A percentile compares a stretch with the other conserved stretches of the same genome.
phyloP scores from a whole-genome alignment of 2,888 invertebrate genomes.

The Dromius quadrimaculatus region DNA sequence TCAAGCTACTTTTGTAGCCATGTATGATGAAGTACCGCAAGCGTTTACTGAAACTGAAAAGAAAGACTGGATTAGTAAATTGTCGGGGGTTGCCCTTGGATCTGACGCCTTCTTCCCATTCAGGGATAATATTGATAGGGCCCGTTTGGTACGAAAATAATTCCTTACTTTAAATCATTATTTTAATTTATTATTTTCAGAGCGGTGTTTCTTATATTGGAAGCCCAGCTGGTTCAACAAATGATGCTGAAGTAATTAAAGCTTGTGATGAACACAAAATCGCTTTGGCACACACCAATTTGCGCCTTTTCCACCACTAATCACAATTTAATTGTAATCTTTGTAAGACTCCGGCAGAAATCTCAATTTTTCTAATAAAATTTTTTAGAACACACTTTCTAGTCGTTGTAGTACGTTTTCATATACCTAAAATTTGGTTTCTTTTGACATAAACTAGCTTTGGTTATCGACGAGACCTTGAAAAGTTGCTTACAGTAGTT shows the following conservation, averaged over 20 bases:
- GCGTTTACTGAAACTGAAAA: conserved; percentile 77
- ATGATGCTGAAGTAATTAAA: conserved; percentile 88
- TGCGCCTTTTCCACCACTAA: conserved; percentile 95
- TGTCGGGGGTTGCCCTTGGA: conserved; percentile 85
- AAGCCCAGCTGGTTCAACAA: conserved; percentile 94
- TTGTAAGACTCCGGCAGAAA: no score
- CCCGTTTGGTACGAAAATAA: conserved; percentile 77
- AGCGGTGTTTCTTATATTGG: conserved; percentile 94
- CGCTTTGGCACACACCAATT: conserved; percentile 87
- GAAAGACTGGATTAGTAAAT: conserved; percentile 75
- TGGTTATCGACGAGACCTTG: no score
- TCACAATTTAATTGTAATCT: no score
- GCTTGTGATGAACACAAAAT: conserved; percentile 95
- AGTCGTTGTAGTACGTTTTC: not conserved
- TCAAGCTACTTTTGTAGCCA: conserved; percentile 76
- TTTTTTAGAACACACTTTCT: not conserved
- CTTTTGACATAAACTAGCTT: no score
- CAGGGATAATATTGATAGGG: conserved; percentile 95
- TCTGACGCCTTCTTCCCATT: conserved; percentile 99
- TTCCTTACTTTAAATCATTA: not conserved
- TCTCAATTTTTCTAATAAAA: not conserved
- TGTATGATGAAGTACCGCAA: conserved; percentile 81
- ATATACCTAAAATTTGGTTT: no score
- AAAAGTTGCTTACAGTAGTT: no score
- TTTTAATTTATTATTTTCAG: conserved; percentile 68